Evolutionary conservation across 2,113 vertebrate species (phyloP).

Genomic region (Telmatochromis brachygnathus): DNA sequence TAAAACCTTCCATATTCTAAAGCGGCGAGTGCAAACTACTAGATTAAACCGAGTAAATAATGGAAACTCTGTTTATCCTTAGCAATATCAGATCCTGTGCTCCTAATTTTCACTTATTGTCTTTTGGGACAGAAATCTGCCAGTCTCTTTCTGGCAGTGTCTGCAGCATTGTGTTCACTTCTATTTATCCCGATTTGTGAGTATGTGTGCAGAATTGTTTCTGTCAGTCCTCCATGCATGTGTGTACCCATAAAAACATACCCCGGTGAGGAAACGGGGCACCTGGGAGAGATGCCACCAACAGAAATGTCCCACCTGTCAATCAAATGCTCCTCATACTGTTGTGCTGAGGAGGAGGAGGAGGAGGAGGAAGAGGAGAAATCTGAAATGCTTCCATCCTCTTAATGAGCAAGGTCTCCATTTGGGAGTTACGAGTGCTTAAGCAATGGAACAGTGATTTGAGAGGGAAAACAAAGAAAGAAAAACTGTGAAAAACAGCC

Average conservation of each 20-base stretch:
- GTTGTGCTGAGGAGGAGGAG: neutral
- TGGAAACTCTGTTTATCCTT: neutral
- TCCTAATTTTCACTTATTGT: neutral
- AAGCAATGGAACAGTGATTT: slow-evolving; percentile 57
- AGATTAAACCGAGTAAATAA: neutral
- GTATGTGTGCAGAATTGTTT: neutral
- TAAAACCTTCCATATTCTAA: neutral
- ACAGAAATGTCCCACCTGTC: slow-evolving; percentile 58
- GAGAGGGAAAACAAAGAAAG: slow-evolving; percentile 43
- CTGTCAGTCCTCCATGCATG: neutral
- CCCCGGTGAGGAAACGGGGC: slow-evolving; percentile 1
- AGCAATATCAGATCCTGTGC: neutral
- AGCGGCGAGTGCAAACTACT: neutral
- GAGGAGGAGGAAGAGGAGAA: neutral
- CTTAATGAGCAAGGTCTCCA: slow-evolving; percentile 54
- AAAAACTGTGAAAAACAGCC: slow-evolving; percentile 24
- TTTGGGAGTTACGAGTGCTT: slow-evolving; percentile 49
- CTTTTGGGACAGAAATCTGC: slow-evolving; percentile 5
- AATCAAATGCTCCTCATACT: slow-evolving; percentile 39
- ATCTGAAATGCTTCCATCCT: slow-evolving; percentile 37
- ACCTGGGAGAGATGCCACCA: slow-evolving; percentile 42
- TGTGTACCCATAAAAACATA: neutral
- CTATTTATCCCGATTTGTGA: neutral
- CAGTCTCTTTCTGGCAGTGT: neutral
- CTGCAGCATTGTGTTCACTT: neutral